Conservation (phyloP, 2,113 vertebrate genomes). For the Boulengerochromis microlepis region DNA sequence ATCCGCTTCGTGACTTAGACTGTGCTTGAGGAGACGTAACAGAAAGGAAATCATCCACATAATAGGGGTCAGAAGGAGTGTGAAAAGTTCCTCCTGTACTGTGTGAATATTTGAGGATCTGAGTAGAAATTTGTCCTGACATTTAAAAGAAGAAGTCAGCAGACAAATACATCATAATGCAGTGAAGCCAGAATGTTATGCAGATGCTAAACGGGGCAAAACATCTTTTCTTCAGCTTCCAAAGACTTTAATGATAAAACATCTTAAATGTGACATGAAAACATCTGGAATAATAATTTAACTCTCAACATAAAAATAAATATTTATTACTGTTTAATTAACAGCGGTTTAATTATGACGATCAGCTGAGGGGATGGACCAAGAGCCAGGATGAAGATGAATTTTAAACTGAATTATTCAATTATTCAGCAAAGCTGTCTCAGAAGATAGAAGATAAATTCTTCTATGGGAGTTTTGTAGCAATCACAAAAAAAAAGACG, state of each 20-base stretch:
- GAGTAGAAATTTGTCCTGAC: not conserved
- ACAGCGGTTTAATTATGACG: fast-evolving
- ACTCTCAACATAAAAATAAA: not conserved
- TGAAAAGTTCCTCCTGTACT: not conserved
- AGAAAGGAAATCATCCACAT: not conserved
- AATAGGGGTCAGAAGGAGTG: fast-evolving
- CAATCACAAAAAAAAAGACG: not conserved
- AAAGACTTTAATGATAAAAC: not conserved
- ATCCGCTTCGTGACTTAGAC: not conserved
- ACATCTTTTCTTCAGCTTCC: fast-evolving
- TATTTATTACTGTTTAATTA: fast-evolving
- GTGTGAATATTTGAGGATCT: not conserved
- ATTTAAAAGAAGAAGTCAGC: not conserved
- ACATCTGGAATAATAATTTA: not conserved
- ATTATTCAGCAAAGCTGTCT: not conserved
- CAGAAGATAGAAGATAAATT: not conserved
- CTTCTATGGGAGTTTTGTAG: not conserved
- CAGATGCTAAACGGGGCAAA: not conserved
- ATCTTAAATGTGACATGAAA: not conserved
- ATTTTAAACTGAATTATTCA: not conserved
- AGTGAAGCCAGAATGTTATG: not conserved
- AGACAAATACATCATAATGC: not conserved
- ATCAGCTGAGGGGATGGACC: not conserved
- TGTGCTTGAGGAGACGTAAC: not conserved
- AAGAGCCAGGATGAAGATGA: not conserved